Conservation (phyloP, 1,140 invertebrate genomes). For the Lepidurus apus region DNA sequence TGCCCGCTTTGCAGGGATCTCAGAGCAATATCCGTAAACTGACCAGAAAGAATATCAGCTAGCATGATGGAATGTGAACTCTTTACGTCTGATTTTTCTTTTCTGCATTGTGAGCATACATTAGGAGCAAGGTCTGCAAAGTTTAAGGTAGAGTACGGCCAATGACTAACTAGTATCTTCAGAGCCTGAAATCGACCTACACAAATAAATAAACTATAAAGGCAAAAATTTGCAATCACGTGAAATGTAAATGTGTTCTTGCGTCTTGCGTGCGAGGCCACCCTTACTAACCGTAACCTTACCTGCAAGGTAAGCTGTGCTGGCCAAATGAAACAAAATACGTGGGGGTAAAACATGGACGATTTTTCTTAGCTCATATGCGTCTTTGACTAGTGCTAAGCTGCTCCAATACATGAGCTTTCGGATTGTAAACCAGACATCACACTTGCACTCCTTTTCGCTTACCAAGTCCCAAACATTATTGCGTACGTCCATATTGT, state of each 20-base stretch:
- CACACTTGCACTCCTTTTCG: not conserved
- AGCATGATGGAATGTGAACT: not conserved
- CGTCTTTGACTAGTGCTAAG: not conserved
- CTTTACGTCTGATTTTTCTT: not conserved
- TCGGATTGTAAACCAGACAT: not conserved
- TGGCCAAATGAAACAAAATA: not conserved
- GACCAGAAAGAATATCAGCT: not conserved
- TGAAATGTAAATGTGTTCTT: too few species aligned
- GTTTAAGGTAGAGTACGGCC: not conserved
- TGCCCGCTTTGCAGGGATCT: not conserved
- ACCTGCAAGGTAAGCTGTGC: not conserved
- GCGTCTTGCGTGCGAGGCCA: too few species aligned
- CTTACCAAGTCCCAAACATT: not conserved
- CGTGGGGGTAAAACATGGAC: not conserved
- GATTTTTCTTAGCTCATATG: not conserved
- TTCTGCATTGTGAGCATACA: not conserved
- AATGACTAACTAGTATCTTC: not conserved
- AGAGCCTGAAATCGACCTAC: not conserved
- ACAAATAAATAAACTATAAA: not conserved
- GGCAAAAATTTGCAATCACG: too few species aligned
- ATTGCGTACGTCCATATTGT: not conserved
- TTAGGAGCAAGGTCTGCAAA: not conserved
- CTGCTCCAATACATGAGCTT: not conserved
- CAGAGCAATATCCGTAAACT: not conserved
- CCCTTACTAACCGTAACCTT: not conserved